Base-by-base conservation (phyloP, 2,113 vertebrate genomes). In the Amphiprion percula region DNA sequence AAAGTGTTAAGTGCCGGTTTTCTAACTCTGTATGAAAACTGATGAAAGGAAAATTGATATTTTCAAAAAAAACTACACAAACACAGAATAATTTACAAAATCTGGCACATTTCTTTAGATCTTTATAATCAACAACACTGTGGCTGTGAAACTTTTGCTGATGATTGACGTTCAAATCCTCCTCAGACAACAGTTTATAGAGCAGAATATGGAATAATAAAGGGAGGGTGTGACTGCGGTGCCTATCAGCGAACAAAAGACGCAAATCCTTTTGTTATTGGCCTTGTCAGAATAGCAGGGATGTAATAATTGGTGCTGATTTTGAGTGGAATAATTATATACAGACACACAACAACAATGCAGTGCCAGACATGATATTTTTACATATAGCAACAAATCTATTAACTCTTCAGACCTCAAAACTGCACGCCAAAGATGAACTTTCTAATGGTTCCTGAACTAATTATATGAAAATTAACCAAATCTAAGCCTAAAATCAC, bases 1-100 rank as follows among this genome's bases (percentile, higher is more conserved):
- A 23, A 15, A 39, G 67, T 52, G 52, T 28, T 66, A 76, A 68
- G 17, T 26, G 53, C 50, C n/a, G 26, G 54, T 63, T 78, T 63
- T 63, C 28, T 14, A 5, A 10, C 0, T 46, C 21, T 54, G 39
- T n/a, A 19, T 63, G 17, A 59, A 39, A 63, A 62, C 41, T 21
- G 19, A 47, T 14, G 72, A 71, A 63, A 52, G 44, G 28, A 41
- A 68, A 64, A 79, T 15, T 39, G 39, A 74, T 30, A 47, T 37
- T 39, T 28, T 39, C 14, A 11, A 66, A 55, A 11, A 66, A 55
- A 17, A 54, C 0, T 4, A 60, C n/a, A 26, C 44, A 28, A 55
- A 59, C 21, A 30, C 6, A 26, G 26, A 80, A 33, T 26, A 8
- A 55, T 47, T 53, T n/a, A 8, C 1, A 60, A 61, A 4, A 12